Evolutionary conservation across 2,113 vertebrate species (phyloP).

Genomic region (Eublepharis macularius): DNA sequence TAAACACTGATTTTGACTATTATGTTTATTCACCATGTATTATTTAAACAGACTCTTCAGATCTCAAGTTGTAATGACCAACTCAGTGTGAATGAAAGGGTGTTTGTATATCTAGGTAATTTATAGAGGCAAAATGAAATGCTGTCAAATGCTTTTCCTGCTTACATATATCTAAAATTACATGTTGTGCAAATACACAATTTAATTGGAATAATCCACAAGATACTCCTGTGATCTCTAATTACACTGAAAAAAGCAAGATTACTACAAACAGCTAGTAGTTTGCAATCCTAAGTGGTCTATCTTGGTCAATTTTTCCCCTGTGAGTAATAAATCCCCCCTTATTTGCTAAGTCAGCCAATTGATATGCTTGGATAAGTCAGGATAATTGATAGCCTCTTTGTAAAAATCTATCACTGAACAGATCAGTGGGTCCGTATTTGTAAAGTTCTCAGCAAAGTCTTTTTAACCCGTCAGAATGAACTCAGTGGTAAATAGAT

Average conservation of each 20-base stretch:
- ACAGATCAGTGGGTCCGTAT: constrained; percentile 60
- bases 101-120: neutral
- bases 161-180: constrained; percentile 24
- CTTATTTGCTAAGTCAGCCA: constrained; percentile 72
- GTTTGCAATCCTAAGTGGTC: constrained; percentile 34
- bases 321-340: constrained; percentile 65
- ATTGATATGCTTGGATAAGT: constrained; percentile 63
- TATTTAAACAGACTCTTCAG: neutral
- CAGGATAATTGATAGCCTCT: constrained; percentile 68
- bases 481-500: constrained; percentile 44
- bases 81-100: constrained; percentile 8
- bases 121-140: constrained; percentile 19
- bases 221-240: constrained; percentile 34
- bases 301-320: constrained; percentile 60
- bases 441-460: constrained; percentile 60
- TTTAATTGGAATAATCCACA: constrained; percentile 45
- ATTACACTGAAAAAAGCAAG: constrained; percentile 48
- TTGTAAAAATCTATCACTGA: constrained; percentile 66
- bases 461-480: constrained; percentile 39
- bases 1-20: constrained; percentile 6
- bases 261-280: constrained; percentile 45
- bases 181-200: constrained; percentile 18
- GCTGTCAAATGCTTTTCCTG: neutral
- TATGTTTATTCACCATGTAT: neutral
- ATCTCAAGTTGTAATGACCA: constrained; percentile 10